These are phyloP conservation scores for Metalampra italica DNA, from an alignment of 2,888 invertebrate genomes.

Conservation along the genomic window DNA sequence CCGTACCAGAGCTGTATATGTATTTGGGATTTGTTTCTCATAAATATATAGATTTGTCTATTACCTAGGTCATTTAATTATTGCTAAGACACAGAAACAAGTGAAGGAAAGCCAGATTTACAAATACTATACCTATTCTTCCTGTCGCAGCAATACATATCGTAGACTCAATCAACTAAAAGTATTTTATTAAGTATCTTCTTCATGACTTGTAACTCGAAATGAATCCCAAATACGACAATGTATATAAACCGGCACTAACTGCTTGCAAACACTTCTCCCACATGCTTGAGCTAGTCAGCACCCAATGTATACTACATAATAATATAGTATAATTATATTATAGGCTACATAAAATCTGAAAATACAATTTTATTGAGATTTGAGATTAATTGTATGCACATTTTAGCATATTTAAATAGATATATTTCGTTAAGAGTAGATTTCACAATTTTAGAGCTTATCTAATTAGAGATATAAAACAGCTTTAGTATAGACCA, in stretches of 20 bases:
- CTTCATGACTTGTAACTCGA: constrained; percentile 13
- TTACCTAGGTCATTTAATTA: too few species aligned
- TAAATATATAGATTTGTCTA: neutral
- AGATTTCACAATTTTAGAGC: too few species aligned
- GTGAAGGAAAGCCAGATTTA: too few species aligned
- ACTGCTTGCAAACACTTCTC: constrained; percentile 67
- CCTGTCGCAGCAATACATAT: too few species aligned
- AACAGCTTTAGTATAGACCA: neutral
- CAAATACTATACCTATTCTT: too few species aligned
- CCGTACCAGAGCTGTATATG: constrained; percentile 12
- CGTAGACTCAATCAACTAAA: too few species aligned
- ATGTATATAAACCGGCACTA: constrained; percentile 52
- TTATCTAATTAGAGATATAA: too few species aligned
- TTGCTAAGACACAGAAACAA: too few species aligned
- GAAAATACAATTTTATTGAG: too few species aligned
- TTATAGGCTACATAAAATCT: neutral
- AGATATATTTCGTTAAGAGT: neutral
- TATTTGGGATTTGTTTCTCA: constrained; percentile 39
- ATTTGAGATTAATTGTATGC: too few species aligned
- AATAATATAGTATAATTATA: neutral
- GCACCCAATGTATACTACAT: constrained; percentile 25
- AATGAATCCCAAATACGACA: constrained; percentile 45
- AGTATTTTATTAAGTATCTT: neutral
- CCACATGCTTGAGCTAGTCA: constrained; percentile 55
- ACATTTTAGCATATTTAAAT: neutral